These are phyloP conservation scores for Pogona vitticeps DNA, from an alignment of 2,113 vertebrate species.

Conservation along the genomic window DNA sequence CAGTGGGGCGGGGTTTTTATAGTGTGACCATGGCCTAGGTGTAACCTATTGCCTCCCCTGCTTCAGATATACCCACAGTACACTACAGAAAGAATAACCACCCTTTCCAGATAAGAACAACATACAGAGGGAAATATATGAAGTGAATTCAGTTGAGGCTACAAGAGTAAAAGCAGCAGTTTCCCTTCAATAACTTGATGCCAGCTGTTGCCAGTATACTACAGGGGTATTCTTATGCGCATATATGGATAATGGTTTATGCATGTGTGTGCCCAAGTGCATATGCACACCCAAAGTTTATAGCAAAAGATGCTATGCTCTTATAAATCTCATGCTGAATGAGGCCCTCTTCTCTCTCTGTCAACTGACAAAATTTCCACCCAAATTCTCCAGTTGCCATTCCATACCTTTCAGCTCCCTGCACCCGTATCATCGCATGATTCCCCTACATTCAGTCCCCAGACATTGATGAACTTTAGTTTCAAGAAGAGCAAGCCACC, in stretches of 20 bases:
- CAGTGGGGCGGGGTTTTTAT: no score
- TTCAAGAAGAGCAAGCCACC: no score
- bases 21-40: no score
- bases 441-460: not conserved
- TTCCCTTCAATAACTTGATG: not conserved
- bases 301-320: not conserved
- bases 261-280: not conserved
- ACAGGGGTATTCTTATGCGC: not conserved
- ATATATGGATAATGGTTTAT: not conserved
- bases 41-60: no score
- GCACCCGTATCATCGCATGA: not conserved
- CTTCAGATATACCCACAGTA: not conserved
- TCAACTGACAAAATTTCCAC: not conserved
- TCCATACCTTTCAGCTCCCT: not conserved
- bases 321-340: fast-evolving
- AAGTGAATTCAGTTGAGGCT: not conserved
- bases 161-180: no score
- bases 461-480: no score
- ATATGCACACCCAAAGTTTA: no score
- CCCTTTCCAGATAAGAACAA: not conserved
- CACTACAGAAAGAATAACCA: not conserved
- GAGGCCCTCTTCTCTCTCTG: not conserved
- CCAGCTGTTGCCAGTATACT: not conserved
- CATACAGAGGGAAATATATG: not conserved
- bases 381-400: not conserved